Percentiles rank a stretch among this genome's conserved stretches.
phyloP scores from a whole-genome alignment of 2,888 invertebrate genomes.

The Drosophila rubida region DNA sequence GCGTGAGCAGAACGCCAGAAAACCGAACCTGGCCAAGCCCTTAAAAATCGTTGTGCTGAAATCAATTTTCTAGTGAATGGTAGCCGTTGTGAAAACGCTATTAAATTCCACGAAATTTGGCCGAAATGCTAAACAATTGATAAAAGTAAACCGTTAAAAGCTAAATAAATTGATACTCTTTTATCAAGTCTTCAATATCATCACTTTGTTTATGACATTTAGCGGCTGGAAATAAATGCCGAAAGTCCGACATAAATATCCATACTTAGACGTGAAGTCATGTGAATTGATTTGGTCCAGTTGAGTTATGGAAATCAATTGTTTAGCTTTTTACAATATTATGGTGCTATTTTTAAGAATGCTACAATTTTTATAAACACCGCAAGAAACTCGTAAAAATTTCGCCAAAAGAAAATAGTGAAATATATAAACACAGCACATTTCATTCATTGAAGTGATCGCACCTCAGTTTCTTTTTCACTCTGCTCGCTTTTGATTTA shows the following conservation, averaged over 20 bases:
- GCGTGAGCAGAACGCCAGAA: constrained; percentile 23
- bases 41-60: constrained; percentile 5
- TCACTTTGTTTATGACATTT: constrained; percentile 19
- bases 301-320: constrained; percentile 37
- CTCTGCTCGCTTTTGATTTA: constrained; percentile 14
- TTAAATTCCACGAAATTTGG: not conserved
- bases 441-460: constrained; percentile 61
- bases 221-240: not conserved
- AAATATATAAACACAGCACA: constrained; percentile 57
- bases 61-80: constrained; percentile 5
- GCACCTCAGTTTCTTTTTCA: constrained; percentile 26
- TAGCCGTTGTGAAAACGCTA: constrained; percentile 4
- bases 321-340: constrained; percentile 33
- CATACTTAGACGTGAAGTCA: constrained; percentile 11
- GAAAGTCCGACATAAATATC: constrained; percentile 7
- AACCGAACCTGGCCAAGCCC: constrained; percentile 42
- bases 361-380: constrained; percentile 55
- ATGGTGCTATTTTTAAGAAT: constrained; percentile 41
- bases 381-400: constrained; percentile 53
- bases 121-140: not conserved
- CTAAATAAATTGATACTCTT: not conserved
- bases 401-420: constrained; percentile 36
- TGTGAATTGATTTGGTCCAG: constrained; percentile 3
- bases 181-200: not conserved
- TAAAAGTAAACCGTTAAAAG: not conserved